Evolutionary conservation across 2,797 vertebrate genomes (phyloP), one percentile per base, ranked within the genome.

Genomic region (Tarsius wallacei): DNA sequence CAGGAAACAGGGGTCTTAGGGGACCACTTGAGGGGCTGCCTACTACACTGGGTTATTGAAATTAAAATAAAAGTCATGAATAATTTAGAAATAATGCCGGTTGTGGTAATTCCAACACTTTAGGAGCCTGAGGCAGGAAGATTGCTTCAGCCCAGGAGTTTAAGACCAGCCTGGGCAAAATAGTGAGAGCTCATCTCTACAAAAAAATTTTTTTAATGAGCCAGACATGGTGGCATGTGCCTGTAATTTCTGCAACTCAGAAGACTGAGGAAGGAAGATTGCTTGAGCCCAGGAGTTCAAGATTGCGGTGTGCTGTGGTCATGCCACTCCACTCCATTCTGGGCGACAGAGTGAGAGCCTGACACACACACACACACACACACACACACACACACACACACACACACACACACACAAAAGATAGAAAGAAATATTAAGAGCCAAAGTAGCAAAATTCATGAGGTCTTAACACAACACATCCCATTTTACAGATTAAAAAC

Each of bases 341-440:
- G 66, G 19, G 66, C n/a, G n/a, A 70, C 66, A 36, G 66, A 36
- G n/a, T 19, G 36, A 70, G n/a, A 36, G 10, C 19, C 66, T 21
- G n/a, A 21, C 33, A 42, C 42, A 42, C 42, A 42, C 42, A 42
- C 42, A 42, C 42, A 42, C 42, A 42, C 42, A 42, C 42, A 42
- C 42, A 42, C 42, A 42, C 42, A 42, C 42, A 42, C 42, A 42
- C 42, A 42, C 42, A 42, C 42, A 42, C 42, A 42, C 42, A 42
- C 42, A 42, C 42, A 42, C 42, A 42, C 42, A 42, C 42, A 42
- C 42, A 42, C 42, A 42, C 42, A 42, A 42, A 42, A 42, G 42
- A 42, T 92, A 92, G 33, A 95, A 93, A 80, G 94, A 82, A 90
- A 87, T 28, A 73, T 66, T 61, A 81, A 91, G n/a, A 93, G 55